A percentile compares a stretch with the other conserved stretches of the same genome.
These are phyloP conservation scores for Dicyrtomina minuta DNA, from an alignment of 2,888 invertebrate genomes.

Conservation along the genomic window DNA sequence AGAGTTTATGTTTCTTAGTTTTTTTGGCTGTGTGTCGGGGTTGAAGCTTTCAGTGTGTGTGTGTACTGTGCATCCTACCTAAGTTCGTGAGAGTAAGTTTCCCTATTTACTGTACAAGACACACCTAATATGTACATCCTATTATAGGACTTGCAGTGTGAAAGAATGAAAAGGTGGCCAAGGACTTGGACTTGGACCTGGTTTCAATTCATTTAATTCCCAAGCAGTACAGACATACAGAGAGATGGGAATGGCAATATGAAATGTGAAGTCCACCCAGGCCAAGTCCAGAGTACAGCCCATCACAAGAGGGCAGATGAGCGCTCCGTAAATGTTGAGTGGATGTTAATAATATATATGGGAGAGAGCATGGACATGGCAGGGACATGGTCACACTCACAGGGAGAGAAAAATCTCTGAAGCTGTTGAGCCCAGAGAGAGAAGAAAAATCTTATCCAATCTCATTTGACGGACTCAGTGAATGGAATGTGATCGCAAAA, in stretches of 20 bases:
- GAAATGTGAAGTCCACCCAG: too few relatives aligned
- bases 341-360: not conserved
- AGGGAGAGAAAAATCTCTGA: slow-evolving; percentile 7
- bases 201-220: slow-evolving; percentile 15
- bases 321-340: not conserved
- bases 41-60: too few relatives aligned
- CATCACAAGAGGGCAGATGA: not conserved
- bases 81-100: too few relatives aligned
- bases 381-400: too few relatives aligned
- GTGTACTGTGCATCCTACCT: too few relatives aligned
- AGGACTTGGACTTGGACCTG: slow-evolving; percentile 25
- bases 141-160: too few relatives aligned
- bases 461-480: slow-evolving; percentile 46
- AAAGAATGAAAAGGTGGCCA: slow-evolving; percentile 28
- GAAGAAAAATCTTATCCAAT: slow-evolving; percentile 43
- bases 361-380: not conserved
- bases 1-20: not conserved
- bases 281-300: not conserved
- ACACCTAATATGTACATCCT: too few relatives aligned
- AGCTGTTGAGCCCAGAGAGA: slow-evolving; percentile 22
- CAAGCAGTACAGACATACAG: not conserved
- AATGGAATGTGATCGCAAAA: slow-evolving; percentile 53
- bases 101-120: too few relatives aligned
- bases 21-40: too few relatives aligned
- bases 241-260: slow-evolving; percentile 1